phyloP scores from a whole-genome alignment of 2,797 vertebrate species.

The Syncerus caffer region DNA sequence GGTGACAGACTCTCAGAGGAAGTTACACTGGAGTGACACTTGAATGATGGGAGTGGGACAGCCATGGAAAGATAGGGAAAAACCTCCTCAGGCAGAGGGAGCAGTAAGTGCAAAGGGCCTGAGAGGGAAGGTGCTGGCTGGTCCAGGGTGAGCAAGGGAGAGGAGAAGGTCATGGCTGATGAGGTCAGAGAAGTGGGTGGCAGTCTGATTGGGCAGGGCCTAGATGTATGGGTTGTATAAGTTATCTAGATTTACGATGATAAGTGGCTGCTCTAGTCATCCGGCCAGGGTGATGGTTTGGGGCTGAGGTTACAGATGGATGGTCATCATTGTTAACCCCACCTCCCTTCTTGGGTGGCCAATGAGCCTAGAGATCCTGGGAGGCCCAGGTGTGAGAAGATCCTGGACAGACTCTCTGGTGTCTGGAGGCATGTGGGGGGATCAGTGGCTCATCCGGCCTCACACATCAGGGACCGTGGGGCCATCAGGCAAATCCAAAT shows the following conservation, averaged over 20 bases:
- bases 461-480: constrained; percentile 42
- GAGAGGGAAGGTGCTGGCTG: not conserved
- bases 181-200: not conserved
- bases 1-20: not conserved
- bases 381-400: not conserved
- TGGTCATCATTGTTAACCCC: not conserved
- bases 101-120: not conserved
- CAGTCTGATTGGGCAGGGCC: not conserved
- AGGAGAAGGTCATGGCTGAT: not conserved
- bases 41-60: not conserved
- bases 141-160: not conserved
- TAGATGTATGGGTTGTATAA: fast-evolving
- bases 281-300: not conserved
- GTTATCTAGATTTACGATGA: not conserved
- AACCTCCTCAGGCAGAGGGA: not conserved
- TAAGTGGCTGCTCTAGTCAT: not conserved
- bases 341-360: not conserved
- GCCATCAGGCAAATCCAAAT: constrained; percentile 52
- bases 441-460: constrained; percentile 5
- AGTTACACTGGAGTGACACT: not conserved
- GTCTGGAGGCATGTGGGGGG: not conserved
- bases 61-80: fast-evolving
- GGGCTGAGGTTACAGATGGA: not conserved
- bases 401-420: not conserved
- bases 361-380: not conserved